A percentile compares a stretch with the other conserved stretches of the same genome.
Evolutionary conservation across 1,140 invertebrate species (phyloP).

Genomic region (Alviniconcha marisindica): DNA sequence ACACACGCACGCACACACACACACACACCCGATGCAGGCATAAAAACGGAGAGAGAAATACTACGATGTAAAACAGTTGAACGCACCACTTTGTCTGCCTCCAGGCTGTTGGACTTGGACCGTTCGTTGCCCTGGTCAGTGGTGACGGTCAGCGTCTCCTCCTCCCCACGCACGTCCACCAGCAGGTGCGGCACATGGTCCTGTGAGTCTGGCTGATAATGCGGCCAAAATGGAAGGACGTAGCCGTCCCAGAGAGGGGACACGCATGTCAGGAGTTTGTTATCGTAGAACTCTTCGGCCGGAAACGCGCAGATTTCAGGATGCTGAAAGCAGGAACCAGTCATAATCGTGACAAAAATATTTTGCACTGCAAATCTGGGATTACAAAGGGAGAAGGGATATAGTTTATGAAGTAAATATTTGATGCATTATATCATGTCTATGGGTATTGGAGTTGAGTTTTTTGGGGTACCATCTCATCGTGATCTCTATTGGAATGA

Average conservation of each 20-base stretch:
- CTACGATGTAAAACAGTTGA: too few species aligned
- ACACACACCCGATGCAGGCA: too few species aligned
- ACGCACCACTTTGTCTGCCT: constrained; percentile 60
- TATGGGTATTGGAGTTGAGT: too few species aligned
- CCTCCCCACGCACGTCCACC: constrained; percentile 65
- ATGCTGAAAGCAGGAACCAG: constrained; percentile 53
- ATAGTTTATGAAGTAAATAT: too few species aligned
- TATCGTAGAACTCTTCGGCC: constrained; percentile 63
- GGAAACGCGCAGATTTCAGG: constrained; percentile 65
- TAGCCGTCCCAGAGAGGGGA: not conserved
- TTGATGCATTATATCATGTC: too few species aligned
- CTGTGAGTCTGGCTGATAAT: constrained; percentile 18
- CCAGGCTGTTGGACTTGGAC: constrained; percentile 58
- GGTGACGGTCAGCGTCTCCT: constrained; percentile 56
- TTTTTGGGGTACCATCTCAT: too few species aligned
- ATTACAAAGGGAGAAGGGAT: too few species aligned
- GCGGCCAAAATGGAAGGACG: constrained; percentile 21
- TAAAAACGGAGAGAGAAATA: too few species aligned
- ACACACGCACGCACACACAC: too few species aligned
- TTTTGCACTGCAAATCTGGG: too few species aligned
- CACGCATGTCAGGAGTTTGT: constrained; percentile 49
- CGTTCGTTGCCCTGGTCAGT: constrained; percentile 62
- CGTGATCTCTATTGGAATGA: too few species aligned
- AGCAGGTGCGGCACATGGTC: constrained; percentile 47
- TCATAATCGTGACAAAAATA: too few species aligned